Conservation (phyloP, 2,113 vertebrate species). For the Prionailurus bengalensis region DNA sequence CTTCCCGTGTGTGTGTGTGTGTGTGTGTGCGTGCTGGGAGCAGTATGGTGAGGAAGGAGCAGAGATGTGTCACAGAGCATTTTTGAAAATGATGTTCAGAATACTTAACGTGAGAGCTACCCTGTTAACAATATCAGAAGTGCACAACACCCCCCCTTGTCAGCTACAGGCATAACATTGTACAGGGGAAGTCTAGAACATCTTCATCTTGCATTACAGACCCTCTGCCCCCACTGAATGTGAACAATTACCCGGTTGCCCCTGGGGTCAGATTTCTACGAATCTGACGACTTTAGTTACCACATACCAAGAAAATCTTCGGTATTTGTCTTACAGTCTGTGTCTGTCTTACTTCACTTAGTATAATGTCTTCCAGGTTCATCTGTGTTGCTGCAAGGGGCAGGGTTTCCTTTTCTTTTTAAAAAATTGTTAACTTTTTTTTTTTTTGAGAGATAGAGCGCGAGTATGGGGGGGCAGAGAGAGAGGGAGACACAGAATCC, state of each 20-base stretch:
- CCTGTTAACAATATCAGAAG: background rate
- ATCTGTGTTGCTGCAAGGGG: background rate
- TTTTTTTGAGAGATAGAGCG: too few species aligned
- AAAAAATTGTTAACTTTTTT: too few species aligned
- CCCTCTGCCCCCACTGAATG: background rate
- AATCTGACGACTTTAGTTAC: too few species aligned
- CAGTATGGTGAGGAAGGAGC: background rate
- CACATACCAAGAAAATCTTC: too few species aligned
- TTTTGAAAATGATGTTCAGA: background rate
- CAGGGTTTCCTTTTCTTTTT: background rate
- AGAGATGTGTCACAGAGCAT: background rate
- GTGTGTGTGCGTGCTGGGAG: background rate
- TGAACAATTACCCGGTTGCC: background rate
- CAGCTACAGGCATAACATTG: background rate
- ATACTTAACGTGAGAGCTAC: background rate
- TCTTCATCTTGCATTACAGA: too few species aligned
- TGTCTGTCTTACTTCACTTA: background rate
- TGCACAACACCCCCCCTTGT: background rate
- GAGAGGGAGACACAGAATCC: too few species aligned
- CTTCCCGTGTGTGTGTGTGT: background rate
- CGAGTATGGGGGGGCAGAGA: too few species aligned
- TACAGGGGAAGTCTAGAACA: too few species aligned
- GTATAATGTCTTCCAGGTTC: background rate
- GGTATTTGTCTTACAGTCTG: background rate
- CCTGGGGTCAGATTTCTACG: too few species aligned